These are phyloP conservation scores for Diarsia mendica DNA, from an alignment of 2,888 invertebrate species.

Conservation along the genomic window DNA sequence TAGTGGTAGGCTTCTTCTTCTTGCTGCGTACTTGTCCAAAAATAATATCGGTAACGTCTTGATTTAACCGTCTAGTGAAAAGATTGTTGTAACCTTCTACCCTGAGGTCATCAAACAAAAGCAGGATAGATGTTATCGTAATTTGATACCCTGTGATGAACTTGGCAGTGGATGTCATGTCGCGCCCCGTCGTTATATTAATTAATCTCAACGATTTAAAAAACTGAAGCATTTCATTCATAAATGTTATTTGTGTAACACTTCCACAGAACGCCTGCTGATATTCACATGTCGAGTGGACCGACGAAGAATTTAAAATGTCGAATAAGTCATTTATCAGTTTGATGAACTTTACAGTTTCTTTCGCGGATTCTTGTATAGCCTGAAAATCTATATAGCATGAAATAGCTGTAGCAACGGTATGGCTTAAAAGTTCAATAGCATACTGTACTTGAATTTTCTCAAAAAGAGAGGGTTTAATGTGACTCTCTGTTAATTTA, in stretches of 20 bases:
- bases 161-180: slow-evolving; percentile 41
- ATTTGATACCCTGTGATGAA: slow-evolving; percentile 54
- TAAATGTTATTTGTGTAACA: slow-evolving; percentile 38
- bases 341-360: slow-evolving; percentile 56
- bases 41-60: slow-evolving; percentile 46
- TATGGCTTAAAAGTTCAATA: slow-evolving; percentile 66
- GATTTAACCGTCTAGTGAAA: slow-evolving; percentile 49
- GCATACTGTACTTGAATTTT: slow-evolving; percentile 66
- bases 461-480: slow-evolving; percentile 66
- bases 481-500: slow-evolving; percentile 69
- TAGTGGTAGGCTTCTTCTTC: slow-evolving; percentile 39
- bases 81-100: slow-evolving; percentile 52
- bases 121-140: slow-evolving; percentile 55
- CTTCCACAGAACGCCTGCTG: slow-evolving; percentile 54
- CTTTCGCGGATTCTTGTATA: slow-evolving; percentile 49
- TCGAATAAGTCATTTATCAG: slow-evolving; percentile 57
- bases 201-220: slow-evolving; percentile 49
- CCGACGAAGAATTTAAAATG: slow-evolving; percentile 52
- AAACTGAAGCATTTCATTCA: slow-evolving; percentile 54
- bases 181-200: slow-evolving; percentile 46
- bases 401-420: slow-evolving; percentile 68
- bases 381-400: slow-evolving; percentile 58
- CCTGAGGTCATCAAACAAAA: slow-evolving; percentile 54
- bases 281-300: slow-evolving; percentile 50
- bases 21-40: slow-evolving; percentile 50